These are phyloP conservation scores for Oasisia sp. DNA, from an alignment of 2,888 invertebrate genomes.

Conservation along the genomic window DNA sequence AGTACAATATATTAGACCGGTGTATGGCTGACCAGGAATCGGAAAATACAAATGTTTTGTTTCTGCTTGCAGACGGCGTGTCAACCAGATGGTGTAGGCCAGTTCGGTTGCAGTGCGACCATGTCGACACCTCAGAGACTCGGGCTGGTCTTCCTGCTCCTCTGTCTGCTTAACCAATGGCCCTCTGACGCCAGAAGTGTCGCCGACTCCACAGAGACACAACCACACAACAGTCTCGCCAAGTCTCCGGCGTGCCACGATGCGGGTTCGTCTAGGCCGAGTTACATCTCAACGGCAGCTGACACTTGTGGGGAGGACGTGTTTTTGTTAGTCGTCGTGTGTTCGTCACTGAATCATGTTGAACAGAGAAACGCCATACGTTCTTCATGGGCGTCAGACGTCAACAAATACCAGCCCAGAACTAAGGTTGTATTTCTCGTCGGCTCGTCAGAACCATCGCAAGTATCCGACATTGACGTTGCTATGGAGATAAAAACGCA, in stretches of 20 bases:
- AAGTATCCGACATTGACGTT: not conserved
- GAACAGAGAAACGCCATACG: conserved; percentile 3
- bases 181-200: not conserved
- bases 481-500: conserved; percentile 13
- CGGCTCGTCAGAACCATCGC: not conserved
- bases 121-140: not conserved
- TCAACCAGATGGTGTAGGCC: not conserved
- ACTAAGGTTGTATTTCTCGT: not conserved
- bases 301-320: not conserved
- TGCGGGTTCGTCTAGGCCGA: not conserved
- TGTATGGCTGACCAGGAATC: not conserved
- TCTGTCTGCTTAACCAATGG: not conserved
- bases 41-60: not conserved
- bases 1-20: not conserved
- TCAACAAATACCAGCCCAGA: not conserved
- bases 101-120: not conserved
- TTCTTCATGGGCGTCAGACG: not conserved
- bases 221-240: not conserved
- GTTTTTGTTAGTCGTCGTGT: not conserved
- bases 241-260: not conserved
- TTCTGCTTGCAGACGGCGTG: not conserved
- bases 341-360: conserved; percentile 12
- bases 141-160: not conserved
- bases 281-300: not conserved
- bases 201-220: not conserved